Evolutionary conservation across 2,113 vertebrate genomes (phyloP), one percentile per base, ranked within the genome.

Genomic region (Cheirogaleus medius): DNA sequence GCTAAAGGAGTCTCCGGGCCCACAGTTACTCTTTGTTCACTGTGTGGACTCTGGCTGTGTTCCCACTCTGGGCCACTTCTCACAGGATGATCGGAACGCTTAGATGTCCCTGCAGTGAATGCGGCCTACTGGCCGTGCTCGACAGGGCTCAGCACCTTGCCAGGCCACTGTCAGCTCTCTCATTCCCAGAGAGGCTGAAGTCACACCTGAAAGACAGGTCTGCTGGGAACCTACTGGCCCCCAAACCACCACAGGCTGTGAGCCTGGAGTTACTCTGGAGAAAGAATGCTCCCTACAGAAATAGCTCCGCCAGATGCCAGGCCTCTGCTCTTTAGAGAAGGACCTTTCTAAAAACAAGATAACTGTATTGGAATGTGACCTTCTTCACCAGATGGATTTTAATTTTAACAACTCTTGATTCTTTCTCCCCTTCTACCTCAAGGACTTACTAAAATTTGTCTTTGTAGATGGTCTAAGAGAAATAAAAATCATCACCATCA

Each of bases 161-260:
- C 68, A 56, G 60, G 54, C 34, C 29, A 37, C 58, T 14, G 23
- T 8, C 52, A 1, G 83, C 7, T 29, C 14, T 29, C 58, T 21
- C 15, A 0, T 39, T 12, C n/a, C 52, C 56, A 74, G 58, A 66
- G 8, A 12, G n/a, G 68, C 60, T 29, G n/a, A 37, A 39, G 63
- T 64, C 80, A 71, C 25, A 39, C 58, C 78, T 37, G 39, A 81
- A 87, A 94, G 71, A 71, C 32, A 18, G 21, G 86, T 90, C 87
- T 78, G n/a, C 91, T 64, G 37, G 89, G 54, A 86, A 64, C 90
- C 89, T 44, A 23, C 29, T 56, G 20, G 37, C 87, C 29, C 58
- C 14, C 6, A 58, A 34, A n/a, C 12, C 13, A 13, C 3, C 21
- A 63, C 37, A 15, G 8, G 68, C 63, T 34, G 29, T 8, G 32